Conservation (phyloP, 2,113 vertebrate species). For the Oncorhynchus gorbuscha region DNA sequence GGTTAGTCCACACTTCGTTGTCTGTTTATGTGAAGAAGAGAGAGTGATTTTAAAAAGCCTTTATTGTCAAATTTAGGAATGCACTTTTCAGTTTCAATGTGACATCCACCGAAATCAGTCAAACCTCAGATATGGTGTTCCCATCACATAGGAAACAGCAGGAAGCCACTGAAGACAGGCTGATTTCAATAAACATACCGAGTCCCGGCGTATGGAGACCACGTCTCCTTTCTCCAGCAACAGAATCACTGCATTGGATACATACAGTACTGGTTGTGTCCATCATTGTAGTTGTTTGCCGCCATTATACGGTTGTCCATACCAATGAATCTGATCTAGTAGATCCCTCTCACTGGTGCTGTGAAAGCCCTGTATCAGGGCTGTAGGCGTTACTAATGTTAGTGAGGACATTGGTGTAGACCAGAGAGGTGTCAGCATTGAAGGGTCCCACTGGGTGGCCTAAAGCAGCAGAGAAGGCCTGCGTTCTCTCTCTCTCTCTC, state of each 20-base stretch:
- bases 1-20: background rate
- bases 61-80: background rate
- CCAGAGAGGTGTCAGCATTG: background rate
- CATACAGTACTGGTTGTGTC: background rate
- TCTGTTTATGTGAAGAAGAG: background rate
- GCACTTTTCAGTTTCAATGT: background rate
- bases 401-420: background rate
- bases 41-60: background rate
- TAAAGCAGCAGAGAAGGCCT: background rate
- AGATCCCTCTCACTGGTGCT: background rate
- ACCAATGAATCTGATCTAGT: background rate
- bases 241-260: background rate
- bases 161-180: background rate
- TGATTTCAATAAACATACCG: too few species aligned
- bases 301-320: background rate
- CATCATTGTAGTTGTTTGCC: background rate
- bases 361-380: background rate
- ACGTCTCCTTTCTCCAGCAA: background rate
- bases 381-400: background rate
- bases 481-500: background rate
- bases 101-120: too few species aligned
- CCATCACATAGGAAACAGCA: background rate
- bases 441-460: background rate
- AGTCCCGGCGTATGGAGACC: background rate
- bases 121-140: background rate